Percentiles rank a stretch among this genome's conserved stretches.
Conservation (phyloP, 2,113 vertebrate genomes). For the Psophia crepitans region DNA sequence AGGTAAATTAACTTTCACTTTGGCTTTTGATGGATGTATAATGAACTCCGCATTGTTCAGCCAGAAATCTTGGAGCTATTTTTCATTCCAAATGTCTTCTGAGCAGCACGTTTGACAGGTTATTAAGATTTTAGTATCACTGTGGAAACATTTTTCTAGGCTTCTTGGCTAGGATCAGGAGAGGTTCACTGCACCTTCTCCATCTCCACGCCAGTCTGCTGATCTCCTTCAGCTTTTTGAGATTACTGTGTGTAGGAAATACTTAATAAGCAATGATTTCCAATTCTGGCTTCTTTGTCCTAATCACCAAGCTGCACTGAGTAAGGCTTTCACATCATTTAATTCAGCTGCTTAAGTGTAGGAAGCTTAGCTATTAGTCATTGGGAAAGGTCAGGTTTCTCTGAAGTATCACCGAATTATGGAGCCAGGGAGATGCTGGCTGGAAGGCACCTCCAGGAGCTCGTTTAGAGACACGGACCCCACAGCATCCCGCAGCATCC, state of each 20-base stretch:
- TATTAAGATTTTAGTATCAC: slow-evolving; percentile 46
- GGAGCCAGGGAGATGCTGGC: not conserved
- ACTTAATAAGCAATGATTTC: not conserved
- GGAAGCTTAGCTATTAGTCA: not conserved
- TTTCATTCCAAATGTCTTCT: not conserved
- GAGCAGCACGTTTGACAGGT: slow-evolving; percentile 24
- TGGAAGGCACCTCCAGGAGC: not conserved
- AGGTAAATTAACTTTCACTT: slow-evolving; percentile 56
- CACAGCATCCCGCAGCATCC: too few relatives aligned
- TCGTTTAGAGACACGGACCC: not conserved
- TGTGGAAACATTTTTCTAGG: slow-evolving; percentile 53
- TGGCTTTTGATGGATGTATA: slow-evolving; percentile 54
- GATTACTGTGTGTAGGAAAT: not conserved
- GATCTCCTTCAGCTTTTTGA: not conserved
- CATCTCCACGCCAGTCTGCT: not conserved
- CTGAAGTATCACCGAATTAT: not conserved
- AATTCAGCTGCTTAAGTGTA: not conserved
- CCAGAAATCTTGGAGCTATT: slow-evolving; percentile 42
- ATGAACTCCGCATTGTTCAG: slow-evolving; percentile 20
- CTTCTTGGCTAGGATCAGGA: not conserved
- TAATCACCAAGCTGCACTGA: not conserved
- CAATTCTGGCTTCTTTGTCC: not conserved
- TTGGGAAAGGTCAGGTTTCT: not conserved
- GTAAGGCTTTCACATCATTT: not conserved
- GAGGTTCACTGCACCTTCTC: not conserved